Evolutionary conservation across 2,797 vertebrate genomes (phyloP).

Genomic region (Choloepus didactylus): DNA sequence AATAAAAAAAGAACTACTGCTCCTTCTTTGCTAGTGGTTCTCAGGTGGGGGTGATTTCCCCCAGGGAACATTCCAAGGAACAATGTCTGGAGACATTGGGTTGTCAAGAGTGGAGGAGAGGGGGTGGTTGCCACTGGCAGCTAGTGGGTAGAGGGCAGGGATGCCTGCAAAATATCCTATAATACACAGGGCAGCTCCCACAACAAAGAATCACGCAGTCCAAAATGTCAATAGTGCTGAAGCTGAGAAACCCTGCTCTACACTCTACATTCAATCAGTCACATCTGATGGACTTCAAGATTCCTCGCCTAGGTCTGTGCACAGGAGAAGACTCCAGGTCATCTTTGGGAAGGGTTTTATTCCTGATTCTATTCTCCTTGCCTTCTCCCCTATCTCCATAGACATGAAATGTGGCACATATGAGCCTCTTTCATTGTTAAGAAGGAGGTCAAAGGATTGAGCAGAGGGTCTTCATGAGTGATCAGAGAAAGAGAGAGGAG

Average conservation of each 20-base stretch:
- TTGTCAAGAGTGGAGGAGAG: not conserved
- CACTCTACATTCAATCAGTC: not conserved
- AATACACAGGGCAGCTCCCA: not conserved
- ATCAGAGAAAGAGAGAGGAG: not conserved
- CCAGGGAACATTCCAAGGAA: not conserved
- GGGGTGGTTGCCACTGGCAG: not conserved
- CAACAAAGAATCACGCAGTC: not conserved
- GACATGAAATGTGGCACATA: not conserved
- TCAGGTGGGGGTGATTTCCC: not conserved
- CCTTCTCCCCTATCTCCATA: not conserved
- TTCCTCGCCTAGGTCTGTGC: not conserved
- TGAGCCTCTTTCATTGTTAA: not conserved
- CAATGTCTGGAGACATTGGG: not conserved
- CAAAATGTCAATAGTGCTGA: not conserved
- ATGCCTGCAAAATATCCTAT: not conserved
- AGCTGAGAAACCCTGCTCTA: not conserved
- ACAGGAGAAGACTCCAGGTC: not conserved
- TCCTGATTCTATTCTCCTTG: not conserved
- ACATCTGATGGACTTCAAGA: not conserved
- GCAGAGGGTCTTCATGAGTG: not conserved
- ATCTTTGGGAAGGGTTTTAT: not conserved
- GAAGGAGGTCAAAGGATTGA: not conserved
- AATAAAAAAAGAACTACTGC: not conserved
- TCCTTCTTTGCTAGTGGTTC: not conserved
- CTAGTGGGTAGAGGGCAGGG: not conserved